A percentile compares a stretch with the other conserved stretches of the same genome.
phyloP scores from a whole-genome alignment of 1,140 invertebrate species.

The Hermatobates lingyangjiaoensis region DNA sequence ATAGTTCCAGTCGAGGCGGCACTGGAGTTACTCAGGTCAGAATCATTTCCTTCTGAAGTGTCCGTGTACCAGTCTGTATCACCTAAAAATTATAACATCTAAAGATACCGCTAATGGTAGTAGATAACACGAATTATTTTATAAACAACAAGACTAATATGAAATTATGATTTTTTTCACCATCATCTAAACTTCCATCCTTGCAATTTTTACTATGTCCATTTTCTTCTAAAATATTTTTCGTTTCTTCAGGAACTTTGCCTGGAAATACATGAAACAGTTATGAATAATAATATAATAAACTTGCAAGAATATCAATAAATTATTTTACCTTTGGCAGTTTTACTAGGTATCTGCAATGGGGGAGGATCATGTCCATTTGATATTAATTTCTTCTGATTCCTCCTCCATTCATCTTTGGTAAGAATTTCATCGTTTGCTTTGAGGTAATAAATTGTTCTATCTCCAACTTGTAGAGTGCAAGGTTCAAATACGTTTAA shows the following conservation, averaged over 20 bases:
- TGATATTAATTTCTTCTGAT: conserved; percentile 13
- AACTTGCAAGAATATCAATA: too few relatives aligned
- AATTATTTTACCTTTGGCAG: background rate
- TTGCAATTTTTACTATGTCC: too few relatives aligned
- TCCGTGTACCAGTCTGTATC: background rate
- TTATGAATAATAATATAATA: too few relatives aligned
- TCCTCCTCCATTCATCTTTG: conserved; percentile 31
- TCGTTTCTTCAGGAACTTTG: too few relatives aligned
- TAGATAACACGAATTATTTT: too few relatives aligned
- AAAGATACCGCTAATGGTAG: too few relatives aligned
- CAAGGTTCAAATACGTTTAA: conserved; percentile 77
- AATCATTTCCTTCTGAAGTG: background rate
- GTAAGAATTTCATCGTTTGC: conserved; percentile 34
- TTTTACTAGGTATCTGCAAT: background rate
- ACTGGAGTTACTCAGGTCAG: background rate
- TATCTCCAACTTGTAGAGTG: conserved; percentile 70
- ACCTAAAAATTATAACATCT: background rate
- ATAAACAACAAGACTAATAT: too few relatives aligned
- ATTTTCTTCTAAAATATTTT: too few relatives aligned
- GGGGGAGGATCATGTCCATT: conserved; percentile 1
- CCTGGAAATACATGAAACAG: too few relatives aligned
- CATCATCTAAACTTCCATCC: too few relatives aligned
- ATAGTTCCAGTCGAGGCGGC: background rate
- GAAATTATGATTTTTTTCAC: too few relatives aligned
- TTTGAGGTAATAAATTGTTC: conserved; percentile 45